Base-by-base conservation (phyloP, 2,797 vertebrate species). In the Chelonia mydas region DNA sequence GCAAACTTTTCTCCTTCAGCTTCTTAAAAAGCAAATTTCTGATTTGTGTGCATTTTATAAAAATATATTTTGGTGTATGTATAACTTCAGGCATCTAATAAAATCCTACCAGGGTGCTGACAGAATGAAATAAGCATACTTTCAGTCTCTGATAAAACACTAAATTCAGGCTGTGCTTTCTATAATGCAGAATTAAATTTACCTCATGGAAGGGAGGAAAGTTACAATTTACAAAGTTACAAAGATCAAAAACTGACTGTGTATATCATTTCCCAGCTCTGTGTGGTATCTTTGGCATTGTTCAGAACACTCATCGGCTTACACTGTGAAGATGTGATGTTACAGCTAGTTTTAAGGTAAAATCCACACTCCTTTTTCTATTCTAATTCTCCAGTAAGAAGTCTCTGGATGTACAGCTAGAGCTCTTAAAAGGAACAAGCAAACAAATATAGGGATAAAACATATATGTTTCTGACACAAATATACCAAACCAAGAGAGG, bases 321-420 rank as follows among this genome's bases (percentile, higher is more conserved):
- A 89, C 99, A 99, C 96, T 99, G 99, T 98, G 99, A 99, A 98
- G 99, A 99, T 85, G 99, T 99, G 97, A 99, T 99, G 99, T 97
- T 99, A 93, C 99, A 99, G 93, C 98, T 99, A 17, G 92, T 99
- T 96, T 93, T 99, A 97, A 99, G 99, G 99, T 99, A 97, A 99
- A 98, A 74, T 53, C 37, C 88, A 65, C 59, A 55, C n/a, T 93
- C n/a, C 33, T 61, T 91, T 93, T 95, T 31, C 51, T 50, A 31
- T 72, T 28, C 54, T 87, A 49, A 76, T 49, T 92, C 54, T 93
- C 77, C 25, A 47, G 6, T 55, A 37, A 37, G 65, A 68, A 90
- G 65, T 72, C 79, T 83, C 1, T 93, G 77, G 47, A 54, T 91
- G 81, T 86, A 81, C 87, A 93, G 50, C 53, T 90, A 37, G 51